phyloP scores from a whole-genome alignment of 2,888 invertebrate species.

The Polyommatus icarus region DNA sequence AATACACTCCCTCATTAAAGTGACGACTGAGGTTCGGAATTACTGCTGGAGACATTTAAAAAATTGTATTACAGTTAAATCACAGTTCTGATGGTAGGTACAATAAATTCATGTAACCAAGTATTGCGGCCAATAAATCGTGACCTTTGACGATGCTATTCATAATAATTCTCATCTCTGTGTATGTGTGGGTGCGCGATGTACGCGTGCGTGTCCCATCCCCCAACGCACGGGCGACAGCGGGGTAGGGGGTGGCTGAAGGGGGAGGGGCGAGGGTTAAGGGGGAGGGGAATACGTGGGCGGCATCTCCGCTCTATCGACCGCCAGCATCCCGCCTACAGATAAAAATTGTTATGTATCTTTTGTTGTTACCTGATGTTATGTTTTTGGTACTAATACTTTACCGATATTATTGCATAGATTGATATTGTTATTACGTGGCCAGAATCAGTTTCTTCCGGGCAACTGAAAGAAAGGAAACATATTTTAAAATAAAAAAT shows the following conservation, averaged over 20 bases:
- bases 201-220: conserved; percentile 52
- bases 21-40: no score
- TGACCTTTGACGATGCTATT: conserved; percentile 24
- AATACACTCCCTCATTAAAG: no score
- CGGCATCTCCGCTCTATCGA: conserved; percentile 65
- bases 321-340: conserved; percentile 51
- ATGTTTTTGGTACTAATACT: neutral
- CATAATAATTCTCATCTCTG: conserved; percentile 37
- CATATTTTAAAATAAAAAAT: no score
- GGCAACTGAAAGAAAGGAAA: no score
- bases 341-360: conserved; percentile 48
- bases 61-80: neutral
- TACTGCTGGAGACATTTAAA: no score
- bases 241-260: conserved; percentile 58
- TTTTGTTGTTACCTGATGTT: conserved; percentile 34
- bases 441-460: no score
- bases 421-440: no score
- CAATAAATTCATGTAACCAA: neutral
- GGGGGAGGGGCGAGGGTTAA: conserved; percentile 44
- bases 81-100: neutral
- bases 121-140: neutral
- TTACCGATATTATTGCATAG: neutral
- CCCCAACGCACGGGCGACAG: conserved; percentile 59
- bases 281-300: conserved; percentile 48
- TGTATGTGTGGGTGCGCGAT: conserved; percentile 39